Percentiles rank a stretch among this genome's conserved stretches.
Conservation (phyloP, 2,888 invertebrate species). For the Tetheella fluctuosa region DNA sequence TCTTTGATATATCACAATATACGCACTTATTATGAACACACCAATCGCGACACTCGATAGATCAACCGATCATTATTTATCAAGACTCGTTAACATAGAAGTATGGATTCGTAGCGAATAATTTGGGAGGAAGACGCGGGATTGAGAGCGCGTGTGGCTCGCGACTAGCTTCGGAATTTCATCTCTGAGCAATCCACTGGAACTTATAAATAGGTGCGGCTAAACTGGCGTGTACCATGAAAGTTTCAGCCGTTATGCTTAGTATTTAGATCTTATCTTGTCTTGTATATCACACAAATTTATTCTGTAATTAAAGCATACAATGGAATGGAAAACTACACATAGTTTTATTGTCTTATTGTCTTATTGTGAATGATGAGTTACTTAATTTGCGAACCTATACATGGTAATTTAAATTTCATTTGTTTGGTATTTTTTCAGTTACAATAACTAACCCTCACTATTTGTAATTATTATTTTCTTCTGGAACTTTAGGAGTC, state of each 20-base stretch:
- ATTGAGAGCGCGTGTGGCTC: constrained; percentile 60
- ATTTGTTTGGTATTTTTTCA: too few relatives aligned
- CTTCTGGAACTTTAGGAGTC: too few relatives aligned
- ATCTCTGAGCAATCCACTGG: constrained; percentile 76
- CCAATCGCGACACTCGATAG: constrained; percentile 42
- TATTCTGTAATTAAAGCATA: not conserved
- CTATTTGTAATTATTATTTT: too few relatives aligned
- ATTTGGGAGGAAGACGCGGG: constrained; percentile 53
- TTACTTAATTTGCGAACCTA: not conserved
- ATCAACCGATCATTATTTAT: constrained; percentile 57
- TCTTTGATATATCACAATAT: constrained; percentile 38
- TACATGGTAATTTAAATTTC: not conserved
- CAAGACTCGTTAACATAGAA: constrained; percentile 25
- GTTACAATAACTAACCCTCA: too few relatives aligned
- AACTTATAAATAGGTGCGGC: constrained; percentile 83
- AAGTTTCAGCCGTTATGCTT: constrained; percentile 35
- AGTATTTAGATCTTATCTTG: constrained; percentile 16
- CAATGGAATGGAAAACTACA: not conserved
- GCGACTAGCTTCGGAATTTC: constrained; percentile 77
- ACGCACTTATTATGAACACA: constrained; percentile 62
- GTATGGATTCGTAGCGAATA: constrained; percentile 27
- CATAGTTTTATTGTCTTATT: not conserved
- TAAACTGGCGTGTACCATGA: constrained; percentile 53
- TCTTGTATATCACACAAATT: not conserved
- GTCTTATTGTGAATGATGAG: not conserved